These are phyloP conservation scores for Piprites chloris DNA, from an alignment of 2,113 vertebrate species.

Conservation along the genomic window DNA sequence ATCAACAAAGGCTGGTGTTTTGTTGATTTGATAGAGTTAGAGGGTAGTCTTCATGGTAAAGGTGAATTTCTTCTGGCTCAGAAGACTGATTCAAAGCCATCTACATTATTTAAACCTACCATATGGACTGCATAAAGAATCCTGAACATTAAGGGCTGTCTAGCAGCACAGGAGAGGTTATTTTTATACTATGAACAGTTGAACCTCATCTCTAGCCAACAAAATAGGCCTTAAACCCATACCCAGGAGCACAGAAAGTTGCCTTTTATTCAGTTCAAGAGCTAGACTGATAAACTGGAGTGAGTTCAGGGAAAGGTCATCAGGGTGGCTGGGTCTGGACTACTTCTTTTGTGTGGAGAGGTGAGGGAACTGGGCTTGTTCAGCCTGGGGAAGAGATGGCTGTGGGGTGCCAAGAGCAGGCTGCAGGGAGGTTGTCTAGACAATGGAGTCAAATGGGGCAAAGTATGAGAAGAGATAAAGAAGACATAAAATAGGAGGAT, in stretches of 20 bases:
- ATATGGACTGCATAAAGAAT: not conserved
- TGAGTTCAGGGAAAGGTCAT: not conserved
- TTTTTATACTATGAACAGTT: not conserved
- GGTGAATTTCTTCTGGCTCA: not conserved
- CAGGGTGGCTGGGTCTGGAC: not conserved
- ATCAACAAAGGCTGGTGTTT: not conserved
- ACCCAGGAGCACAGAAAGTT: not conserved
- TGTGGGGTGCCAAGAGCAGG: not conserved
- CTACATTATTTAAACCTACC: constrained; percentile 31
- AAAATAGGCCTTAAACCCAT: not conserved
- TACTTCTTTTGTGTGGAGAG: not conserved
- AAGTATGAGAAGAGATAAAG: not conserved
- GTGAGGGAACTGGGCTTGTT: not conserved
- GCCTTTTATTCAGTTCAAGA: not conserved
- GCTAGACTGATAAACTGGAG: not conserved
- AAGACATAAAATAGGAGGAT: not conserved
- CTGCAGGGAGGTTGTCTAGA: not conserved
- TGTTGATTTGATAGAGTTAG: not conserved
- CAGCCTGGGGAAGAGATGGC: not conserved
- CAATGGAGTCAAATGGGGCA: not conserved
- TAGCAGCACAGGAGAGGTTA: not conserved
- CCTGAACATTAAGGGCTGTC: not conserved
- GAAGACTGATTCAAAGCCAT: not conserved
- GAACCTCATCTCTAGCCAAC: not conserved
- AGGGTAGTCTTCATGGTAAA: not conserved